These are phyloP conservation scores for Typhlichthys subterraneus DNA, from an alignment of 2,797 vertebrate species.

Conservation along the genomic window DNA sequence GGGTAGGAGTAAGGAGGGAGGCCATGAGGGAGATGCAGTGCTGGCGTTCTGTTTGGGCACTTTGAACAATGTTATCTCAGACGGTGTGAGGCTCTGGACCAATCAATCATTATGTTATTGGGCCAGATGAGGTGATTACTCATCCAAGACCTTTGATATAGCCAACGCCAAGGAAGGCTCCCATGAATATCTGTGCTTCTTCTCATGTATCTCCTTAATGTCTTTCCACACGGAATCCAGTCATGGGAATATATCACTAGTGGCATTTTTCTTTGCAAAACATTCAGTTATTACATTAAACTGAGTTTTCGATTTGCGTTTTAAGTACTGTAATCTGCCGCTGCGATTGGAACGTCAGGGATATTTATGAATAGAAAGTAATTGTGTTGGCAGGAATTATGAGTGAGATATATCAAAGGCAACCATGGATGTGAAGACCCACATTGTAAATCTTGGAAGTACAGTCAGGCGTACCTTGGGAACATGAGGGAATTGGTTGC, in stretches of 20 bases:
- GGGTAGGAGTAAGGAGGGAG: slow-evolving; percentile 54
- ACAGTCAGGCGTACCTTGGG: slow-evolving; percentile 16
- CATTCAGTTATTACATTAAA: slow-evolving; percentile 36
- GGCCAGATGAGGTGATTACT: slow-evolving; percentile 62
- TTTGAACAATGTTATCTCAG: slow-evolving; percentile 75
- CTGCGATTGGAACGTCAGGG: slow-evolving; percentile 10
- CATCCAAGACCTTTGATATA: slow-evolving; percentile 66
- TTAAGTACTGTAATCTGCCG: slow-evolving; percentile 20
- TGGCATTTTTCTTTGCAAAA: slow-evolving; percentile 33
- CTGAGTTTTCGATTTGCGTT: slow-evolving; percentile 24
- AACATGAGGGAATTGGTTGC: slow-evolving; percentile 23
- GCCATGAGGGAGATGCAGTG: slow-evolving; percentile 58
- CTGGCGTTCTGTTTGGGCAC: slow-evolving; percentile 71
- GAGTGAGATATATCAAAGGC: slow-evolving; percentile 45
- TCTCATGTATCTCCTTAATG: slow-evolving; percentile 1
- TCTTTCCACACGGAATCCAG: slow-evolving; percentile 21
- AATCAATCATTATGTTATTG: slow-evolving; percentile 76
- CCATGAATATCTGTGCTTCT: slow-evolving; percentile 14
- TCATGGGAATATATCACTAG: slow-evolving; percentile 29
- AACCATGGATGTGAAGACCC: slow-evolving; percentile 42
- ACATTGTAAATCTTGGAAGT: slow-evolving; percentile 49
- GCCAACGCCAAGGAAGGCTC: slow-evolving; percentile 38
- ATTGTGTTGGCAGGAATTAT: slow-evolving; percentile 41
- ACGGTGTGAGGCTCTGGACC: slow-evolving; percentile 53
- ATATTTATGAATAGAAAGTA: slow-evolving; percentile 57